Percentiles rank a stretch among this genome's conserved stretches.
phyloP scores from a whole-genome alignment of 2,888 invertebrate species.

The Archaeoteleia sp. region DNA sequence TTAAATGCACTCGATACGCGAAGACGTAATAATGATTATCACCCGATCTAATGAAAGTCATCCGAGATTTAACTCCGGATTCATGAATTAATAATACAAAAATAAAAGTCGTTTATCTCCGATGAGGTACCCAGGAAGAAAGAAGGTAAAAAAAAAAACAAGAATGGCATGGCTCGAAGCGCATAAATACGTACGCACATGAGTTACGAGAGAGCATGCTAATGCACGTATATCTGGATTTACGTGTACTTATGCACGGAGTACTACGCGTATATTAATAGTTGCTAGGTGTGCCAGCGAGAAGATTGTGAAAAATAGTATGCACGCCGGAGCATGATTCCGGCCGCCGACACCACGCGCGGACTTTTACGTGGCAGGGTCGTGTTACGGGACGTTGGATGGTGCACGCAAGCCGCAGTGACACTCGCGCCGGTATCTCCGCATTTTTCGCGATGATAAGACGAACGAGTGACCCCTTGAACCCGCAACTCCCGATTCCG shows the following conservation, averaged over 20 bases:
- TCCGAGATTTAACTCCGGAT: no score
- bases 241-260: constrained; percentile 24
- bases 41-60: no score
- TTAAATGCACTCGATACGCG: no score
- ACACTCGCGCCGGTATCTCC: constrained; percentile 15
- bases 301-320: constrained; percentile 44
- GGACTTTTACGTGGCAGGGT: constrained; percentile 46
- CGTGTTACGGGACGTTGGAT: constrained; percentile 42
- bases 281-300: constrained; percentile 42
- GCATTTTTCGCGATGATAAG: constrained; percentile 20
- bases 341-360: constrained; percentile 32
- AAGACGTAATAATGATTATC: no score
- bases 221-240: constrained; percentile 31
- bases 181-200: constrained; percentile 9
- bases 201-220: constrained; percentile 28
- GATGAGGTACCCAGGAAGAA: no score
- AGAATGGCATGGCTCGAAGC: not conserved
- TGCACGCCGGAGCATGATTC: constrained; percentile 48
- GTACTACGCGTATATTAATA: constrained; percentile 29
- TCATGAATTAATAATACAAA: no score
- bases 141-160: not conserved
- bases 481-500: constrained; percentile 25
- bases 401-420: constrained; percentile 37
- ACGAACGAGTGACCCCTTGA: constrained; percentile 38
- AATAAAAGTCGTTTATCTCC: no score